A percentile compares a stretch with the other conserved stretches of the same genome.
phyloP scores from a whole-genome alignment of 1,140 invertebrate species.

The Neodiprion fabricii region DNA sequence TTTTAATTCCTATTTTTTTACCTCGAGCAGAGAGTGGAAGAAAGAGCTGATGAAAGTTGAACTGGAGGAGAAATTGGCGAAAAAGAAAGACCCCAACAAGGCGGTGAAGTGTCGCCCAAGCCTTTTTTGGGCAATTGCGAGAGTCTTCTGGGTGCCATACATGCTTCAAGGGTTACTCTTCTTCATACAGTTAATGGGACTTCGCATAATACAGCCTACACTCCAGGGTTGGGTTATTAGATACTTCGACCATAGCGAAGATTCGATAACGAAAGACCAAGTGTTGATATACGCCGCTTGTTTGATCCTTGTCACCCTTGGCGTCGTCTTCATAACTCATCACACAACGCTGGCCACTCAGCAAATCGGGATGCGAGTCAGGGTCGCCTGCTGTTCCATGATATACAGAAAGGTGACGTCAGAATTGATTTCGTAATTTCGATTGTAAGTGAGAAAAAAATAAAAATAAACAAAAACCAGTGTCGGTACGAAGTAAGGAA shows the following conservation, averaged over 20 bases:
- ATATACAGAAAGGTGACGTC: slow-evolving; percentile 69
- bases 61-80: slow-evolving; percentile 52
- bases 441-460: background rate
- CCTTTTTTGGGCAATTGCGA: slow-evolving; percentile 54
- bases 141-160: slow-evolving; percentile 57
- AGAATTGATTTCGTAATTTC: slow-evolving; percentile 16
- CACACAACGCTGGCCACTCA: slow-evolving; percentile 58
- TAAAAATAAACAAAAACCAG: background rate
- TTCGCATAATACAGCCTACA: slow-evolving; percentile 58
- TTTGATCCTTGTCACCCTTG: slow-evolving; percentile 45
- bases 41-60: slow-evolving; percentile 49
- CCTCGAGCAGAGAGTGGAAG: slow-evolving; percentile 58
- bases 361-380: slow-evolving; percentile 66
- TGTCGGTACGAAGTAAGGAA: background rate
- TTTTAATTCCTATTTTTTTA: no score
- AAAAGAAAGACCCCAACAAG: slow-evolving; percentile 45
- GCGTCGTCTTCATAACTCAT: slow-evolving; percentile 52
- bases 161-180: slow-evolving; percentile 52
- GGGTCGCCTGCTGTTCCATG: slow-evolving; percentile 66
- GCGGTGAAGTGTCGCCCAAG: slow-evolving; percentile 46
- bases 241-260: slow-evolving; percentile 54
- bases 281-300: slow-evolving; percentile 51
- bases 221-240: slow-evolving; percentile 63
- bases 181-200: slow-evolving; percentile 42
- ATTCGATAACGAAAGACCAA: slow-evolving; percentile 37